Conservation (phyloP, 1,140 invertebrate species). For the Trialeurodes vaporariorum region DNA sequence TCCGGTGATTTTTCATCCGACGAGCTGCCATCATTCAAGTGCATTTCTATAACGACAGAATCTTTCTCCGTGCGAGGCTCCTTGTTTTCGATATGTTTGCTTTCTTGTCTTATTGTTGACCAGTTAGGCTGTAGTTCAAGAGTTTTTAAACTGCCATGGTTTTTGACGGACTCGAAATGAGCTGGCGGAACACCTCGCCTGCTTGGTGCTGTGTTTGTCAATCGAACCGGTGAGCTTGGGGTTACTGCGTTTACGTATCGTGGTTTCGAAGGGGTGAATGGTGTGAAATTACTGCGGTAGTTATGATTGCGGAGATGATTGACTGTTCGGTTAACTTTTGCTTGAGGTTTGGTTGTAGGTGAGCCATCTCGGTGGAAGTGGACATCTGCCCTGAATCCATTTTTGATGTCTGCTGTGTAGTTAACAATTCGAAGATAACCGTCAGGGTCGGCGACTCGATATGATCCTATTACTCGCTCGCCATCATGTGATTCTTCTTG, state of each 20-base stretch:
- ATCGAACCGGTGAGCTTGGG: background rate
- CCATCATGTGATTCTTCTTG: slow-evolving; percentile 29
- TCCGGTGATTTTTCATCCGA: background rate
- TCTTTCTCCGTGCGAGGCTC: background rate
- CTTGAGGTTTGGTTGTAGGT: background rate
- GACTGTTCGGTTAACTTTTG: background rate
- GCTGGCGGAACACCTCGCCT: too few species aligned
- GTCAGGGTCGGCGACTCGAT: slow-evolving; percentile 23
- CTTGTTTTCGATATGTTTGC: background rate
- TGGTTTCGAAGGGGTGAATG: background rate
- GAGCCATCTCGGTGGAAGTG: background rate
- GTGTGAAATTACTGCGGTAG: background rate
- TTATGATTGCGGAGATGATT: background rate
- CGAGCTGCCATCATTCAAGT: background rate
- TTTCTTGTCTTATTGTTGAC: too few species aligned
- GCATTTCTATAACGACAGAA: background rate
- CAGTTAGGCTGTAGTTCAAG: too few species aligned
- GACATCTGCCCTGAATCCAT: slow-evolving; percentile 14
- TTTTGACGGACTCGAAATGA: background rate
- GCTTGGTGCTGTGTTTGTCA: too few species aligned
- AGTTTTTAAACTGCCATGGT: background rate
- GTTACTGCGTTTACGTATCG: background rate
- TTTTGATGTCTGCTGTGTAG: slow-evolving; percentile 26
- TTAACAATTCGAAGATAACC: slow-evolving; percentile 25
- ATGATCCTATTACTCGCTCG: slow-evolving; percentile 18